Evolutionary conservation across 2,113 vertebrate genomes (phyloP).

Genomic region (Microcebus ravelobensis): DNA sequence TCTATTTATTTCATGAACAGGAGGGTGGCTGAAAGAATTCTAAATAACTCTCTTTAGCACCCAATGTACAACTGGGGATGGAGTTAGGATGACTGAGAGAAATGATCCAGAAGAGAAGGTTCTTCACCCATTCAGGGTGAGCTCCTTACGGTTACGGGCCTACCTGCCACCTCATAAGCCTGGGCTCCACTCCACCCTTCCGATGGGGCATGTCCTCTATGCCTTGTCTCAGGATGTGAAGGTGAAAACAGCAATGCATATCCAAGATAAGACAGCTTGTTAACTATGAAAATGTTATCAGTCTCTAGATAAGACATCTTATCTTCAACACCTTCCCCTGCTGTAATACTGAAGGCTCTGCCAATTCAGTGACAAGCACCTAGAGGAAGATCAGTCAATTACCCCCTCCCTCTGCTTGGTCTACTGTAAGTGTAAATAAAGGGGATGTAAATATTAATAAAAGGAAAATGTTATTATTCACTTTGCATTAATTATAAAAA

Average conservation of each 20-base stretch:
- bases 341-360: constrained; percentile 34
- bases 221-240: background rate
- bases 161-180: background rate
- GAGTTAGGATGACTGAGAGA: background rate
- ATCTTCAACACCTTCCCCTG: constrained; percentile 49
- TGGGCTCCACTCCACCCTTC: background rate
- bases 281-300: constrained; percentile 62
- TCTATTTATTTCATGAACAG: background rate
- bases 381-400: constrained; percentile 36
- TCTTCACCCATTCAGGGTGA: background rate
- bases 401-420: background rate
- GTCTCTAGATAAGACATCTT: constrained; percentile 59
- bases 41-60: background rate
- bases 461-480: background rate
- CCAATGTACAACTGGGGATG: background rate
- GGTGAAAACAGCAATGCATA: background rate
- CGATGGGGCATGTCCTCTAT: background rate
- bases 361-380: constrained; percentile 38
- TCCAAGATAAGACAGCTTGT: constrained; percentile 45
- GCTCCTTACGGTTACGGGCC: background rate
- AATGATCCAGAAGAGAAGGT: background rate
- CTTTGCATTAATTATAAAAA: constrained; percentile 18
- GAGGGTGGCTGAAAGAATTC: background rate
- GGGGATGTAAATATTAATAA: background rate
- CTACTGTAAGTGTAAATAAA: background rate